Evolutionary conservation across 2,888 invertebrate genomes (phyloP).

Genomic region (Portevinia maculata): DNA sequence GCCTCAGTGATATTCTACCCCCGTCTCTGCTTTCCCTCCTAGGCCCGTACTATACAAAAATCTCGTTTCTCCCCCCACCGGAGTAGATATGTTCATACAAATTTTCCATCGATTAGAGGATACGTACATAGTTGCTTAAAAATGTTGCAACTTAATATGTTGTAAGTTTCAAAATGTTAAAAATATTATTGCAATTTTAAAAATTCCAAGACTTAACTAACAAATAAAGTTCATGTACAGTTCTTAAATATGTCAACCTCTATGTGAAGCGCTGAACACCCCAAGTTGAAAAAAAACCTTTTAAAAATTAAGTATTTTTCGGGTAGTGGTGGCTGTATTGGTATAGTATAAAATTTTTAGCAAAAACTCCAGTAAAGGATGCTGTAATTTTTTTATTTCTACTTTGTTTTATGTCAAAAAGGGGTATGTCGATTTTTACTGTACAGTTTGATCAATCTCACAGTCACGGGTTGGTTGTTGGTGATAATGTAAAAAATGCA

Average conservation of each 20-base stretch:
- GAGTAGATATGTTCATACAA: too few species aligned
- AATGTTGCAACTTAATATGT: too few species aligned
- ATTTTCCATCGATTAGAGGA: too few species aligned
- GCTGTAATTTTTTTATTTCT: conserved; percentile 38
- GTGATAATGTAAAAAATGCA: conserved; percentile 63
- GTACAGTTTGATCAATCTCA: conserved; percentile 46
- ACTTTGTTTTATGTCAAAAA: conserved; percentile 36
- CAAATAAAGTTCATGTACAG: too few species aligned
- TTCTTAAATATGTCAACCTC: not conserved
- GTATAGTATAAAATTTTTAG: conserved; percentile 42
- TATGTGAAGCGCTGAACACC: conserved; percentile 50
- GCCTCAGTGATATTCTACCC: too few species aligned
- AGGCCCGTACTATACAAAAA: too few species aligned
- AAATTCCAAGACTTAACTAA: too few species aligned
- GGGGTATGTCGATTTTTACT: conserved; percentile 19
- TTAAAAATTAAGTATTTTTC: conserved; percentile 20
- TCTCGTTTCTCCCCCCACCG: too few species aligned
- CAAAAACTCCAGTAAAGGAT: conserved; percentile 47
- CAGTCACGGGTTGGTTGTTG: conserved; percentile 52
- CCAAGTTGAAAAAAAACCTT: conserved; percentile 2
- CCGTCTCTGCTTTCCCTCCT: too few species aligned
- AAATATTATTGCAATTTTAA: too few species aligned
- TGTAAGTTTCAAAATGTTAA: too few species aligned
- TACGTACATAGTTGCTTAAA: too few species aligned
- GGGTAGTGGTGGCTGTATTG: conserved; percentile 41